Percentiles rank a stretch among this genome's conserved stretches.
phyloP scores from a whole-genome alignment of 2,113 vertebrate genomes.

The Chionis minor region DNA sequence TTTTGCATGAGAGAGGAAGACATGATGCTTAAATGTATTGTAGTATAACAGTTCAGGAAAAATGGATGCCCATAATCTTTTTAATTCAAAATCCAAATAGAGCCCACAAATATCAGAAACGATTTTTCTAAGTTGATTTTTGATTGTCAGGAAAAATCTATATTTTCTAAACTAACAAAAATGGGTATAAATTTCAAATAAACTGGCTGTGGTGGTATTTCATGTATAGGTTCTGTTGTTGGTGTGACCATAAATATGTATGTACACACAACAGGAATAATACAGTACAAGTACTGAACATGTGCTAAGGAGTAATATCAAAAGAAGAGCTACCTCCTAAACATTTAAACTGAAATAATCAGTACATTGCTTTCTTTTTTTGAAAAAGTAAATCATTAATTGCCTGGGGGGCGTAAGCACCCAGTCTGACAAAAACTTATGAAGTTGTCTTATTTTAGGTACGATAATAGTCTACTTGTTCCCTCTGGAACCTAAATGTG shows the following conservation, averaged over 20 bases:
- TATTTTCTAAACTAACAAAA: background rate
- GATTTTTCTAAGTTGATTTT: background rate
- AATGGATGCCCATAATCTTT: background rate
- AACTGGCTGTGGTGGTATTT: background rate
- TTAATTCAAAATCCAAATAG: background rate
- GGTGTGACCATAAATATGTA: background rate
- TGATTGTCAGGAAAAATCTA: background rate
- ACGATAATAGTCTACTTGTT: background rate
- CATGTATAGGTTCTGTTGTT: background rate
- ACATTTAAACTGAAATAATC: background rate
- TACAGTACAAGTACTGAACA: background rate
- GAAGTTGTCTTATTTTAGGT: background rate
- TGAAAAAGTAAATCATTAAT: background rate
- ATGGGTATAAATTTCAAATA: background rate
- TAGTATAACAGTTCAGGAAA: background rate
- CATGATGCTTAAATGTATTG: background rate
- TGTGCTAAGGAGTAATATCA: background rate
- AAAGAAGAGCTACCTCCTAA: background rate
- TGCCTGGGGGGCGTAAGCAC: background rate
- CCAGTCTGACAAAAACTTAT: background rate
- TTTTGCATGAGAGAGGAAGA: background rate
- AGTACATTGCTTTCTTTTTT: background rate
- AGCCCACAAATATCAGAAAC: background rate
- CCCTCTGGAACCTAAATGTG: background rate
- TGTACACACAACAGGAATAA: background rate